These are phyloP conservation scores for Pteromalus puparum DNA, from an alignment of 1,140 invertebrate genomes.

Conservation along the genomic window DNA sequence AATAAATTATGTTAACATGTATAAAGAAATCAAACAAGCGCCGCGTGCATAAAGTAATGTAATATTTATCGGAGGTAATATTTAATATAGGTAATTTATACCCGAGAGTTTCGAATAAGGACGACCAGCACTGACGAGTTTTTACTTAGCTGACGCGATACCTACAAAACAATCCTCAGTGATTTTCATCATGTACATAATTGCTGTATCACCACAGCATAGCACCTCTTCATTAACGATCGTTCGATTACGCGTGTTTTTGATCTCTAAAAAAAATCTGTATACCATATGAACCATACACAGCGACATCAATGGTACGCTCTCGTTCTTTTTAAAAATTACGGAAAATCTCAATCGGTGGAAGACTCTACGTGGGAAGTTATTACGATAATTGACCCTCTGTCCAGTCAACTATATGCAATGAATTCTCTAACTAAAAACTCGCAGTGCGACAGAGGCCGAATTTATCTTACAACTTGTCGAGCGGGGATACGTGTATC, in stretches of 20 bases:
- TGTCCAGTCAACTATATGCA: not conserved
- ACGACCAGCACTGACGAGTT: slow-evolving; percentile 18
- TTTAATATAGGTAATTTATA: slow-evolving; percentile 15
- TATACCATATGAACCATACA: not conserved
- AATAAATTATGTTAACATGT: slow-evolving; percentile 23
- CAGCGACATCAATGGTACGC: too few species aligned
- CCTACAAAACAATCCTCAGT: slow-evolving; percentile 12
- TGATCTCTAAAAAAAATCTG: not conserved
- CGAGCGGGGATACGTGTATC: slow-evolving; percentile 33
- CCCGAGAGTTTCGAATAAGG: slow-evolving; percentile 16
- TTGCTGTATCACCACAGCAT: not conserved
- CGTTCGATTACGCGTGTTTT: not conserved
- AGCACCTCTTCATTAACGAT: not conserved
- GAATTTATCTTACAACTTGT: slow-evolving; percentile 36
- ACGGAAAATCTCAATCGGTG: slow-evolving; percentile 40
- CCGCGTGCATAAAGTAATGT: slow-evolving; percentile 26
- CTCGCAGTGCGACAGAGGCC: slow-evolving; percentile 13
- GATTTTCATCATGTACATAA: not conserved
- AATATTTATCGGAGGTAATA: slow-evolving; percentile 40
- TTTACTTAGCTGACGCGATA: slow-evolving; percentile 27
- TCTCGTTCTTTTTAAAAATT: not conserved
- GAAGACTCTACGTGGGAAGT: slow-evolving; percentile 36
- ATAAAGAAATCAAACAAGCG: slow-evolving; percentile 29
- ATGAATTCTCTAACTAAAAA: slow-evolving; percentile 43
- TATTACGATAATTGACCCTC: slow-evolving; percentile 17